These are phyloP conservation scores for Phenganax marumi DNA, from an alignment of 92 coral and sea anemone species.

Conservation along the genomic window DNA sequence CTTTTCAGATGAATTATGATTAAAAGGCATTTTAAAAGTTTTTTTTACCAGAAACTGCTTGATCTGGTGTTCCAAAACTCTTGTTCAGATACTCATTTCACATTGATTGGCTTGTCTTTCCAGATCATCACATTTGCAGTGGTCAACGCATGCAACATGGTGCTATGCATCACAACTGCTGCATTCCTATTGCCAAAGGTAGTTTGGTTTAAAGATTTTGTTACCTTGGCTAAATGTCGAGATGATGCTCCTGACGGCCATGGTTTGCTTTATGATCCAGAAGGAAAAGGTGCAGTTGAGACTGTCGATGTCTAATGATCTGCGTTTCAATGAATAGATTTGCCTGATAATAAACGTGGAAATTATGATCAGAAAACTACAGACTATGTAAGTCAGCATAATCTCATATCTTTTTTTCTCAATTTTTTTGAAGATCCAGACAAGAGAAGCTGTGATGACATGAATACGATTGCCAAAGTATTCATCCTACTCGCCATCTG, in stretches of 20 bases:
- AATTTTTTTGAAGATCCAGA: conserved; percentile 1
- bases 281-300: neutral
- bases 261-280: conserved; percentile 14
- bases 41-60: neutral
- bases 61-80: neutral
- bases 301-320: neutral
- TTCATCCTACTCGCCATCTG: conserved; percentile 27
- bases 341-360: neutral
- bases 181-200: conserved; percentile 21
- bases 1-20: neutral
- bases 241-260: conserved; percentile 24
- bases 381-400: neutral
- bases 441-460: conserved; percentile 23
- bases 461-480: conserved; percentile 32
- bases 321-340: neutral
- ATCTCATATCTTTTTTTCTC: neutral
- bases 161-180: conserved; percentile 21
- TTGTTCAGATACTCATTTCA: neutral
- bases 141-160: neutral
- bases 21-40: too few relatives aligned
- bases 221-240: conserved; percentile 41
- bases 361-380: neutral
- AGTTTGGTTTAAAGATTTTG: conserved; percentile 40
- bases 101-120: neutral
- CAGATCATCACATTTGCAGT: conserved; percentile 28